Conservation (phyloP, 2,797 vertebrate species). For the Enteromius viviparus region DNA sequence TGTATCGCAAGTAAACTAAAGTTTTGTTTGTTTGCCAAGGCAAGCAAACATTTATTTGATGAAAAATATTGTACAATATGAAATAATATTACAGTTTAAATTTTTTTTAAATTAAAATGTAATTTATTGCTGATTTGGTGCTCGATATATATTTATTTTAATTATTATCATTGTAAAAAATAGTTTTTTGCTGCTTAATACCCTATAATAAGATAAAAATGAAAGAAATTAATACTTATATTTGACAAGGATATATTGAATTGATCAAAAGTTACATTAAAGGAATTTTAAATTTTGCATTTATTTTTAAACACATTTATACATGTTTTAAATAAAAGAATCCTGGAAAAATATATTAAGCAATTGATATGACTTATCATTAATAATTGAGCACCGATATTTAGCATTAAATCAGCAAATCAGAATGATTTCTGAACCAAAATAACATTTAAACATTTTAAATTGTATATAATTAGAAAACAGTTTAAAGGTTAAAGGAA, state of each 20-base stretch:
- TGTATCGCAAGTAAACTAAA: not conserved
- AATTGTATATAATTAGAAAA: not conserved
- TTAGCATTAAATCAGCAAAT: not conserved
- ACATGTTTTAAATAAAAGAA: not conserved
- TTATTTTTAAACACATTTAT: too few species aligned
- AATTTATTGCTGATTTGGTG: not conserved
- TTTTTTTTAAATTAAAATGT: not conserved
- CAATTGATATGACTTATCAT: not conserved
- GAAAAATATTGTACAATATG: not conserved
- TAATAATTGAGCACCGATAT: not conserved
- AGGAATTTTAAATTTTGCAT: too few species aligned
- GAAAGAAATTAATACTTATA: not conserved
- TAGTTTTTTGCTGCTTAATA: too few species aligned
- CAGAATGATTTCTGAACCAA: not conserved
- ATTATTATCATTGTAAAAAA: not conserved
- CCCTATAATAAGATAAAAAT: too few species aligned
- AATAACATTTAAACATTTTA: too few species aligned
- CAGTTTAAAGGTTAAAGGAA: too few species aligned
- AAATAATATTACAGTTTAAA: not conserved
- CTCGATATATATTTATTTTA: not conserved
- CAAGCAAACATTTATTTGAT: not conserved
- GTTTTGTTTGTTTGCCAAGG: not conserved
- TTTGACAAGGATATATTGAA: not conserved
- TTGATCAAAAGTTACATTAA: not conserved
- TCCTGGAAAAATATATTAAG: not conserved